Base-by-base conservation (phyloP, 2,113 vertebrate genomes). In the Pachypanchax playfairii region DNA sequence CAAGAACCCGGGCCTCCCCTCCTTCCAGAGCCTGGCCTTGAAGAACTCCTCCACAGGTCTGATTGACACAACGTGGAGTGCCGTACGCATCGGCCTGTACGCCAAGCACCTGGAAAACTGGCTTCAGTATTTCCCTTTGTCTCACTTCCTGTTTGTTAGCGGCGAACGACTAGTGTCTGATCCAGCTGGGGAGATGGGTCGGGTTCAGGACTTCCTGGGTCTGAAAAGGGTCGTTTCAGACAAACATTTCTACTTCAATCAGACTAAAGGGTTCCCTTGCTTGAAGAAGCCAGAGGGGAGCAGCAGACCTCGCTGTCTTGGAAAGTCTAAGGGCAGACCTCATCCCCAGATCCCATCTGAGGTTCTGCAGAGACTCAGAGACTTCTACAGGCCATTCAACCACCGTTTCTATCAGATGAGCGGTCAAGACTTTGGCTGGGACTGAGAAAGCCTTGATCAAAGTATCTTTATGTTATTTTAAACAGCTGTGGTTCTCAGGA, bases 221-320 rank as follows among this genome's bases (percentile, higher is more conserved):
- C 93, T 98, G 52, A 90, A 91, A 70, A 91, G 93, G 52, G 90
- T 95, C 1, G 91, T 98, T 77, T 95, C 94, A 0, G 94, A 95
- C 87, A 94, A 94, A 70, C 95, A 98, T 73, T 98, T 98, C 87
- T 98, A 96, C 70, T 98, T 98, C 75, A 98, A 96, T 0, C 87
- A 94, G 81, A 98, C 96, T 82, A 98, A 98, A 87, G 96, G 96
- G 28, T 98, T 98, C 55, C 96, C 96, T 14, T 98, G 96, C 85
- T 88, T 98, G 74, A 96, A 94, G 91, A 98, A 97, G 85, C 93
- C 94, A 0, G 94, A 95, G 75, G 94, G 92, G 0, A 88, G 93
- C 75, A 87, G 93, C 82, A 89, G 88, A 15, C 95, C 95, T 0
- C 94, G 91, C 49, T 98, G 96, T 78, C 84, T 98, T 20, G 96